Percentiles rank a stretch among this genome's conserved stretches.
phyloP scores from a whole-genome alignment of 2,888 invertebrate species.

The Diarsia brunnea region DNA sequence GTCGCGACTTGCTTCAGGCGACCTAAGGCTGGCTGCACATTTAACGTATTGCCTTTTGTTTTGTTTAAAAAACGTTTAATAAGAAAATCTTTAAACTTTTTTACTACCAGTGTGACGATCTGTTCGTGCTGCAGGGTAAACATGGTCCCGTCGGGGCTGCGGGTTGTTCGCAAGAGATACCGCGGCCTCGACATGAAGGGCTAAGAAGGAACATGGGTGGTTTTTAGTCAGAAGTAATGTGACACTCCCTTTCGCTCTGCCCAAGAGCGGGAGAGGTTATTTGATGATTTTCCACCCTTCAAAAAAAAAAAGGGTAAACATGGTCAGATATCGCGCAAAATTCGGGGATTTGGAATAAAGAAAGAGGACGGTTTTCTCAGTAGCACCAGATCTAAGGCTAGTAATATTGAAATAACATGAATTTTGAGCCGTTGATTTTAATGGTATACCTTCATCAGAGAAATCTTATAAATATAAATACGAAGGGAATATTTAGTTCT shows the following conservation, averaged over 20 bases:
- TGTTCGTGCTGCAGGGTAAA: not conserved
- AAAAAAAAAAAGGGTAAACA: too few relatives aligned
- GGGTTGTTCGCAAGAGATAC: too few relatives aligned
- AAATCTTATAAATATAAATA: slow-evolving; percentile 1
- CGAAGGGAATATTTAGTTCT: slow-evolving; percentile 1
- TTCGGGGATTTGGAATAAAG: not conserved
- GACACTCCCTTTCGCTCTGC: too few relatives aligned
- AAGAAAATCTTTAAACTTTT: not conserved
- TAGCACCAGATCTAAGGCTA: too few relatives aligned
- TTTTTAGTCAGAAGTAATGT: too few relatives aligned
- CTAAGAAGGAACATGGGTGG: too few relatives aligned
- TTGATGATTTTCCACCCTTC: too few relatives aligned
- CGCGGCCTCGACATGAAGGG: too few relatives aligned
- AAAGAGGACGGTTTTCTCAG: too few relatives aligned
- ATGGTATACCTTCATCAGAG: not conserved
- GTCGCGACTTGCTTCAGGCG: slow-evolving; percentile 61
- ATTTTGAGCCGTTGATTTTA: not conserved
- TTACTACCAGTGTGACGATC: not conserved
- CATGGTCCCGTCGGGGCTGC: too few relatives aligned
- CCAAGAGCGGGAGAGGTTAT: too few relatives aligned
- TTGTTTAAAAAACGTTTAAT: not conserved
- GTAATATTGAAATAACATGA: not conserved
- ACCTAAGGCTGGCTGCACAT: slow-evolving; percentile 44
- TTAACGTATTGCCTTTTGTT: slow-evolving; percentile 14
- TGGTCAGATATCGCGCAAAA: not conserved